Conservation (phyloP, 2,888 invertebrate genomes). For the Drosophila silvestris region DNA sequence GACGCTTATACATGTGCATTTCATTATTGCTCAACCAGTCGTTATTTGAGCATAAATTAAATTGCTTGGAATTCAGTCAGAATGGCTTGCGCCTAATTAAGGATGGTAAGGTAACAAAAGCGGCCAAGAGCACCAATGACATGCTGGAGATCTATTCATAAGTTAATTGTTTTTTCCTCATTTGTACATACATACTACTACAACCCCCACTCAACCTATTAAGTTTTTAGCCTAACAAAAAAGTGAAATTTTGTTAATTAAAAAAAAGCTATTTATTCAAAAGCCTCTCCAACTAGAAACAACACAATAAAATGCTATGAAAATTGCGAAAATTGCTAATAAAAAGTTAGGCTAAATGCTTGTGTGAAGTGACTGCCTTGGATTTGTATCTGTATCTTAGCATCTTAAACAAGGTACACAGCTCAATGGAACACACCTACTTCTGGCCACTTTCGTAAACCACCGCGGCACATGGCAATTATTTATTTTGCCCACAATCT, state of each 20-base stretch:
- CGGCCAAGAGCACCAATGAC: conserved; percentile 8
- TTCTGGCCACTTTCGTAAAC: conserved; percentile 66
- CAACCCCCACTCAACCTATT: conserved; percentile 35
- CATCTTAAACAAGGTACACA: conserved; percentile 50
- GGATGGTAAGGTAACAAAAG: background rate
- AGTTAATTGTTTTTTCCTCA: conserved; percentile 7
- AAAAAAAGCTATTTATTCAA: conserved; percentile 57
- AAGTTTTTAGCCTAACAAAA: conserved; percentile 47
- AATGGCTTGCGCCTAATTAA: conserved; percentile 43
- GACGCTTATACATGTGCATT: conserved; percentile 56
- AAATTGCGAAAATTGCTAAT: conserved; percentile 73
- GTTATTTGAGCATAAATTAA: conserved; percentile 64
- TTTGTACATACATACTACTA: background rate
- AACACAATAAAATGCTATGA: conserved; percentile 44
- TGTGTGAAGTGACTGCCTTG: conserved; percentile 47
- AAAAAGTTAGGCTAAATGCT: conserved; percentile 51
- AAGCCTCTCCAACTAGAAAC: conserved; percentile 36
- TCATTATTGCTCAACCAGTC: conserved; percentile 62
- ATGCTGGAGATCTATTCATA: conserved; percentile 12
- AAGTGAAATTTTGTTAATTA: conserved; percentile 76
- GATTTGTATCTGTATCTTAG: conserved; percentile 58
- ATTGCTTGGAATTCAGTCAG: conserved; percentile 59
- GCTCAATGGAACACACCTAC: conserved; percentile 64
- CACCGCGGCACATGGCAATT: conserved; percentile 59
- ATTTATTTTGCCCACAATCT: conserved; percentile 53